Base-by-base conservation (phyloP, 2,888 invertebrate species). In the Zaprionus lineosus region DNA sequence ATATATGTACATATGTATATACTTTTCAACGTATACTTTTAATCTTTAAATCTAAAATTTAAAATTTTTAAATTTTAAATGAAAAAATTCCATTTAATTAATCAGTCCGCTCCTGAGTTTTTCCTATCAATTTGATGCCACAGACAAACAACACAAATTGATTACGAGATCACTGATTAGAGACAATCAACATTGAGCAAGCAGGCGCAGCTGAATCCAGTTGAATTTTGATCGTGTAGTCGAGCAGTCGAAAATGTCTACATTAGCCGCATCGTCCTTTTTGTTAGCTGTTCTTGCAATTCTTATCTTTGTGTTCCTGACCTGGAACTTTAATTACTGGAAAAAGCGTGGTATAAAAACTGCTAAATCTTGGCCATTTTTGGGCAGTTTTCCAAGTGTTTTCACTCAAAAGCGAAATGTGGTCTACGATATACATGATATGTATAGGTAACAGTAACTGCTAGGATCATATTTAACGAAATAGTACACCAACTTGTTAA, bases 311-410 rank as follows among this genome's bases (percentile, higher is more conserved):
- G 19, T 65, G 0, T 88, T 85, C 55, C 52, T 89, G 1, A 79
- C 72, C 3, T 88, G 86, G 70, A 87, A 86, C 41, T 90, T 86
- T 47, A 64, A 81, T 33, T 90, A 87, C 56, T 91, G 91, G 91
- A 86, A 77, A 34, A 86, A 84, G 19, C 84, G 79, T 0, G 88
- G 87, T 4, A 86, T 91, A 1, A 78, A 81, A 0, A 87, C 87
- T 1, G 89, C 89, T 1, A 78, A 82, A 24, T 89, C 91, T 0
- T 61, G 57, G 24, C 71, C 87, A 0, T 53, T 89, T 3, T 81
- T 90, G 11, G 91, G 91, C 0, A 91, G 88, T 46, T 70, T 89
- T n/a, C 87, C 87, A 5, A 82, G 77, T 34, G 48, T 76, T 8
- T 57, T 89, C 7, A 83, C 84, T 0, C 75, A 86, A 28, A 86